phyloP scores from a whole-genome alignment of 1,140 invertebrate genomes.

The Drosophila parvula region DNA sequence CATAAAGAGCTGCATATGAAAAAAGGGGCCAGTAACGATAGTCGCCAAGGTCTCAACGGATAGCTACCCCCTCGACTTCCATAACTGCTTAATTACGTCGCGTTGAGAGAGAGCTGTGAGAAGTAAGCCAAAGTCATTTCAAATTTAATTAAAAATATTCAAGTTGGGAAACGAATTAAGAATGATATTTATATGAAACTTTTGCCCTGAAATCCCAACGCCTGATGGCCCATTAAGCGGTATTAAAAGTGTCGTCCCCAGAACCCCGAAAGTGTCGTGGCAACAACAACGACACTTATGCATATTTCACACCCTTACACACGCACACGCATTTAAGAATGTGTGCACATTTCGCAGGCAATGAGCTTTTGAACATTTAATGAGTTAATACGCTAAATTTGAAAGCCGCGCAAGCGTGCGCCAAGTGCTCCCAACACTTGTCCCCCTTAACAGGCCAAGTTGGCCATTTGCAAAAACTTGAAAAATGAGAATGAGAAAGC shows the following conservation, averaged over 20 bases:
- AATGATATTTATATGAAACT: slow-evolving; percentile 10
- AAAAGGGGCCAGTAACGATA: slow-evolving; percentile 16
- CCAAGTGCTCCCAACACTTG: slow-evolving; percentile 60
- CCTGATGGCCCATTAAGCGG: slow-evolving; percentile 36
- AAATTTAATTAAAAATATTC: slow-evolving; percentile 33
- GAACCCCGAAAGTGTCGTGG: slow-evolving; percentile 15
- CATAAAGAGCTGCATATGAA: slow-evolving; percentile 55
- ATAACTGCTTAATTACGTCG: neutral
- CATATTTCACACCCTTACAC: slow-evolving; percentile 65
- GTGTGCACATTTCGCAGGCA: slow-evolving; percentile 80
- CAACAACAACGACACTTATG: slow-evolving; percentile 46
- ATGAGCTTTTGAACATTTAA: slow-evolving; percentile 80
- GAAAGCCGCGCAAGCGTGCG: slow-evolving; percentile 74
- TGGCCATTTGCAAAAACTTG: slow-evolving; percentile 54
- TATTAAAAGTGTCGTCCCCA: slow-evolving; percentile 48
- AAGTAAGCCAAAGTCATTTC: neutral
- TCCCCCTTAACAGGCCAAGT: slow-evolving; percentile 7
- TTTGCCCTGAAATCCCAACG: slow-evolving; percentile 1
- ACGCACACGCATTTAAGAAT: slow-evolving; percentile 27
- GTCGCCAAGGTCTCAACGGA: neutral
- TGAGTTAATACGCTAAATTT: slow-evolving; percentile 81
- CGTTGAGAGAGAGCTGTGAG: neutral
- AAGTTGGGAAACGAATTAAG: slow-evolving; percentile 1
- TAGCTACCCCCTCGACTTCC: slow-evolving; percentile 2
- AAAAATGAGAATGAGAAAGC: slow-evolving; percentile 56